Evolutionary conservation across 53 echinoderm and acorn worm genomes (phyloP).

Genomic region (Henricia sp.): DNA sequence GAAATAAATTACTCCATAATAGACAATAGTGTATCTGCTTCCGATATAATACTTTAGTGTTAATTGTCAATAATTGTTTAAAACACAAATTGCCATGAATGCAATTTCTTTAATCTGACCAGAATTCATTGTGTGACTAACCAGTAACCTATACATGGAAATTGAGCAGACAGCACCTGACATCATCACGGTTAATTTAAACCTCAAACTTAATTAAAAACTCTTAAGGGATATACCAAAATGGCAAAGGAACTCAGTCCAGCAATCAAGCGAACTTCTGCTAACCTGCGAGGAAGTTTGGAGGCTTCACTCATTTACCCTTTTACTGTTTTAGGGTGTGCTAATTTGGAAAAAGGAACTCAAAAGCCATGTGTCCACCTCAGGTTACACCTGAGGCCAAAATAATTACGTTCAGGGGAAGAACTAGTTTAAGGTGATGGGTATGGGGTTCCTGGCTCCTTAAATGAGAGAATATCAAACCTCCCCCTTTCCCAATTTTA

Average conservation of each 20-base stretch:
- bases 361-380: constrained; percentile 24
- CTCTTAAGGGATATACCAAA: constrained; percentile 50
- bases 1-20: no score
- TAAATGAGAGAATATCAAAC: no score
- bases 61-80: no score
- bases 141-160: constrained; percentile 33
- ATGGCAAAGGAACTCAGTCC: constrained; percentile 34
- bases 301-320: constrained; percentile 32
- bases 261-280: constrained; percentile 36
- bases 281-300: constrained; percentile 18
- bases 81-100: no score
- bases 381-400: constrained; percentile 46
- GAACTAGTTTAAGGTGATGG: no score
- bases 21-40: no score
- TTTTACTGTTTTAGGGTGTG: constrained; percentile 38
- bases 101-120: no score
- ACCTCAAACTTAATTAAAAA: constrained; percentile 49
- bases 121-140: no score
- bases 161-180: constrained; percentile 39
- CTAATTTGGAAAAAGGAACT: constrained; percentile 52
- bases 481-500: no score
- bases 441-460: no score
- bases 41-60: no score
- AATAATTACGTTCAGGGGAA: background rate
- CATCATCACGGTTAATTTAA: constrained; percentile 47